phyloP scores from a whole-genome alignment of 2,888 invertebrate species.

The Metalampra italica region DNA sequence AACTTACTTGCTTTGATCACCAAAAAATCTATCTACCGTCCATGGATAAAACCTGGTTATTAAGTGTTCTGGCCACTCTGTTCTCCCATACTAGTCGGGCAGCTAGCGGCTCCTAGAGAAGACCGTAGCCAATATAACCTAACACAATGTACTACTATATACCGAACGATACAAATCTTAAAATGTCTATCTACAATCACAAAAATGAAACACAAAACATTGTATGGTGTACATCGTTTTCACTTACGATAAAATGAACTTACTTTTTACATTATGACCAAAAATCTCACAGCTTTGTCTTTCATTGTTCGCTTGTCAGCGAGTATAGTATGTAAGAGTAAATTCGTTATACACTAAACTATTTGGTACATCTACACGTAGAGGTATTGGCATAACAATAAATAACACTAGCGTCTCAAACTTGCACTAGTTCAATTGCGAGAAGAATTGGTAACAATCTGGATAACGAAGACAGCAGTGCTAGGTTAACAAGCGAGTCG shows the following conservation, averaged over 20 bases:
- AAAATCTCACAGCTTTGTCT: slow-evolving; percentile 79
- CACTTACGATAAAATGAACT: slow-evolving; percentile 66
- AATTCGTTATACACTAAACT: slow-evolving; percentile 72
- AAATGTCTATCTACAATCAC: slow-evolving; percentile 41
- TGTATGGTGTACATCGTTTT: slow-evolving; percentile 45
- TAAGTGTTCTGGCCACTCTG: no score
- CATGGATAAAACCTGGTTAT: no score
- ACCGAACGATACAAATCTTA: slow-evolving; percentile 31
- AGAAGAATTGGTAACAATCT: background rate
- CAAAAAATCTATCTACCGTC: no score
- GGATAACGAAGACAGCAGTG: background rate
- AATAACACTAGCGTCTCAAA: slow-evolving; percentile 35
- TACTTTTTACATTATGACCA: slow-evolving; percentile 73
- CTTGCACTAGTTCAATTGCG: slow-evolving; percentile 18
- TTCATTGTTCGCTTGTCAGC: slow-evolving; percentile 74
- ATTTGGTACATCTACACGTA: slow-evolving; percentile 55
- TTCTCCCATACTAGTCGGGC: no score
- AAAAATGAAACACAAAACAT: slow-evolving; percentile 44
- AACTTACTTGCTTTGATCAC: no score
- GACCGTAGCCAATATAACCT: background rate
- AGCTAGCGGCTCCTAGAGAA: no score
- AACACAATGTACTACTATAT: slow-evolving; percentile 3
- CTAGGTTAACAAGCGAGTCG: no score
- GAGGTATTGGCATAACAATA: slow-evolving; percentile 48
- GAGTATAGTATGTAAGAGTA: slow-evolving; percentile 59